A percentile compares a stretch with the other conserved stretches of the same genome.
Conservation (phyloP, 1,140 invertebrate genomes). For the Oreohelix idahoensis region DNA sequence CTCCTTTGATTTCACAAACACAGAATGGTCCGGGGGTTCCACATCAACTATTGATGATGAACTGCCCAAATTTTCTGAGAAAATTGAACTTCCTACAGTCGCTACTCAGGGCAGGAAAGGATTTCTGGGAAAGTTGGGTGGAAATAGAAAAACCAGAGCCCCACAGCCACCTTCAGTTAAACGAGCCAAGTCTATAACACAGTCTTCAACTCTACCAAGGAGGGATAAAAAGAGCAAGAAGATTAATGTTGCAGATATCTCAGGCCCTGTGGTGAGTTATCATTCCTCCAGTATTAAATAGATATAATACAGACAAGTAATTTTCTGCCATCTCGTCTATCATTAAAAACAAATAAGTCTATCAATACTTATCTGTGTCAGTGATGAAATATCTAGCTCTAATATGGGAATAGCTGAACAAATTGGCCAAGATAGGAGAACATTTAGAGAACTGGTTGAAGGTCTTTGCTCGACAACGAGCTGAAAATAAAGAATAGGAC, state of each 20-base stretch:
- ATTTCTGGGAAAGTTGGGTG: conserved; percentile 61
- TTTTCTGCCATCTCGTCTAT: too few relatives aligned
- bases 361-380: too few relatives aligned
- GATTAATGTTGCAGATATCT: conserved; percentile 66
- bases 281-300: too few relatives aligned
- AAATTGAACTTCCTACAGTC: conserved; percentile 62
- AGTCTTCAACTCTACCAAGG: conserved; percentile 48
- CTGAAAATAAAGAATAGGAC: too few relatives aligned
- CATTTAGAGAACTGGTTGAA: too few relatives aligned
- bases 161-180: conserved; percentile 63
- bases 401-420: too few relatives aligned
- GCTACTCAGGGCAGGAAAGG: conserved; percentile 55
- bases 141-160: conserved; percentile 58
- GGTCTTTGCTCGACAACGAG: too few relatives aligned
- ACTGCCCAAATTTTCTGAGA: conserved; percentile 48
- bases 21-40: conserved; percentile 28
- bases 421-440: too few relatives aligned
- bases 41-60: conserved; percentile 35
- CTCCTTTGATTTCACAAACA: conserved; percentile 25
- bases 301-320: too few relatives aligned
- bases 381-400: too few relatives aligned
- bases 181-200: conserved; percentile 64
- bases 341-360: too few relatives aligned
- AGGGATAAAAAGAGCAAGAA: conserved; percentile 58
- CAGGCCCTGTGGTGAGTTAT: conserved; percentile 67